Evolutionary conservation across 1,140 invertebrate genomes (phyloP).

Genomic region (Centruroides sculpturatus): DNA sequence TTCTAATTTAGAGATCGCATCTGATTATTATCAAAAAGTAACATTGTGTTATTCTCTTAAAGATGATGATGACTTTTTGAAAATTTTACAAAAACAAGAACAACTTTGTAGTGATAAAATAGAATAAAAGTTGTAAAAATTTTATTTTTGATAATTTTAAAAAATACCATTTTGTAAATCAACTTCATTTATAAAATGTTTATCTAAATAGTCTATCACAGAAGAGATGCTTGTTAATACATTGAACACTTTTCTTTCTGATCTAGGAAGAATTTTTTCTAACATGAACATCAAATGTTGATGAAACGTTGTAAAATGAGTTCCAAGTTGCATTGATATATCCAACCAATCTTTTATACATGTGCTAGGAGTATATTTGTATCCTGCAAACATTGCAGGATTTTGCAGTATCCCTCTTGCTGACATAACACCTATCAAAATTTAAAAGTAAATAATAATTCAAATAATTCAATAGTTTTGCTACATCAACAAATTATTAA

Average conservation of each 20-base stretch:
- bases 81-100: too few relatives aligned
- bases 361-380: conserved; percentile 45
- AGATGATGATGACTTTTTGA: not conserved
- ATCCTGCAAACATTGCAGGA: conserved; percentile 69
- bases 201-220: conserved; percentile 53
- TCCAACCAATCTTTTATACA: conserved; percentile 79
- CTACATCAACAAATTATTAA: not conserved
- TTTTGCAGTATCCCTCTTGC: conserved; percentile 79
- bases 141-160: too few relatives aligned
- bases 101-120: too few relatives aligned
- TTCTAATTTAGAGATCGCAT: conserved; percentile 63
- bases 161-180: too few relatives aligned
- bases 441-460: not conserved
- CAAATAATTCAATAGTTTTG: not conserved
- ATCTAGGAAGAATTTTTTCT: conserved; percentile 54
- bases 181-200: conserved; percentile 23
- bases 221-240: conserved; percentile 47
- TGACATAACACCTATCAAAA: conserved; percentile 55
- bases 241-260: conserved; percentile 61
- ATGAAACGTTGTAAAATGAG: conserved; percentile 68
- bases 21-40: conserved; percentile 69
- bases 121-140: too few relatives aligned
- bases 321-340: conserved; percentile 42
- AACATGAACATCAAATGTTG: conserved; percentile 90
- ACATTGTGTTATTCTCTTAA: conserved; percentile 41